phyloP scores from a whole-genome alignment of 2,113 vertebrate genomes.

The Coracopsis vasa region DNA sequence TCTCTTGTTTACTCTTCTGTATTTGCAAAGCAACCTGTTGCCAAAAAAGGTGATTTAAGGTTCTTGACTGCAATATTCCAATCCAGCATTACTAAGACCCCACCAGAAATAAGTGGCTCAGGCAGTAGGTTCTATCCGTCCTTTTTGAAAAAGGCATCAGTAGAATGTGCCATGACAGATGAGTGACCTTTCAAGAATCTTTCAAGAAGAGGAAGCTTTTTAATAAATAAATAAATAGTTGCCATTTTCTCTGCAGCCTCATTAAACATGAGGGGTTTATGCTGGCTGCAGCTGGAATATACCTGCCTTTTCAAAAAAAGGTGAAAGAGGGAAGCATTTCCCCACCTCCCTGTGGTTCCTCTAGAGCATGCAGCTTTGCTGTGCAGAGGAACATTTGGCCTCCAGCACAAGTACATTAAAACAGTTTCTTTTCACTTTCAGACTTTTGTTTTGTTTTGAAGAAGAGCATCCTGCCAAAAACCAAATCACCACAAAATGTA shows the following conservation, averaged over 20 bases:
- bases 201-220: not conserved
- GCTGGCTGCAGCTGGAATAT: slow-evolving; percentile 9
- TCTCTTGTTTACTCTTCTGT: not conserved
- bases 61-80: not conserved
- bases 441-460: slow-evolving; percentile 33
- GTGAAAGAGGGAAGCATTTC: slow-evolving; percentile 22
- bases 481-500: slow-evolving; percentile 22
- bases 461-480: slow-evolving; percentile 52
- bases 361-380: not conserved
- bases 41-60: not conserved
- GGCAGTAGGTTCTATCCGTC: not conserved
- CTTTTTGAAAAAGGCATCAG: not conserved
- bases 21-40: not conserved
- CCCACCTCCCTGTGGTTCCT: not conserved
- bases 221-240: not conserved
- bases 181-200: not conserved
- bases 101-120: not conserved
- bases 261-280: not conserved
- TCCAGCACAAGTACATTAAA: not conserved
- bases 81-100: not conserved
- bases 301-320: not conserved
- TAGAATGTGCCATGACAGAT: not conserved
- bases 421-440: not conserved
- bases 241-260: slow-evolving; percentile 45
- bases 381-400: not conserved